Evolutionary conservation across 2,797 vertebrate species (phyloP), one percentile per base, ranked within the genome.

Genomic region (Emydoidea blandingii): DNA sequence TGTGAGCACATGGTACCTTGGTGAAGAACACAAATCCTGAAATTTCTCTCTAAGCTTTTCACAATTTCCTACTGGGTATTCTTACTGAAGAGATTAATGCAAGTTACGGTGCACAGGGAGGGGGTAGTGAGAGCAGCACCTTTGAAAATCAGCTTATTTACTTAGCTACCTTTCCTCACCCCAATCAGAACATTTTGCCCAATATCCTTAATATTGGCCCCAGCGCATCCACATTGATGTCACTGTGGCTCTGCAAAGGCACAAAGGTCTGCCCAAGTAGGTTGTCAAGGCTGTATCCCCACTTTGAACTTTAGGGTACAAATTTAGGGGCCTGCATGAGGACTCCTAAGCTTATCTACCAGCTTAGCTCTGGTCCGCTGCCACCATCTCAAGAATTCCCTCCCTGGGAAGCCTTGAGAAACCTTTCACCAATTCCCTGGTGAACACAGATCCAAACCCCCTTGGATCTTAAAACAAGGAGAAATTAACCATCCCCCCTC

Each of bases 191-290:
- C n/a, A 10, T 94, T 19, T 1, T 41, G 79, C 57, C 41, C 50
- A 44, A 8, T 29, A 6, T 87, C 86, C 59, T 54, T 83, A 54
- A 25, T 1, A 3, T 25, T 14, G 76, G 34, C 65, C 31, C 34
- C 5, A 0, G 74, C 56, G 85, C 49, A 12, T 86, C 57, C 29
- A 59, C 2, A 31, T 59, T 31, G 57, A 29, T 59, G 59, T 34
- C 15, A 34, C 12, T 62, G 31, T 62, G 59, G 59, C 59, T 62
- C 15, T 34, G 59, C 31, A 31, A 34, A 62, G 59, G 59, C 59
- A 62, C 59, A 57, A 5, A 23, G 14, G 76, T 87, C 8, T 57
- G 21, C 0, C 0, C 1, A 53, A 76, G 12, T n/a, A 76, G 72
- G 89, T 34, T n/a, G n/a, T n/a, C n/a, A n/a, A n/a, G n/a, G n/a